Evolutionary conservation across 2,113 vertebrate genomes (phyloP), one percentile per base, ranked within the genome.

Genomic region (Phaethon lepturus): DNA sequence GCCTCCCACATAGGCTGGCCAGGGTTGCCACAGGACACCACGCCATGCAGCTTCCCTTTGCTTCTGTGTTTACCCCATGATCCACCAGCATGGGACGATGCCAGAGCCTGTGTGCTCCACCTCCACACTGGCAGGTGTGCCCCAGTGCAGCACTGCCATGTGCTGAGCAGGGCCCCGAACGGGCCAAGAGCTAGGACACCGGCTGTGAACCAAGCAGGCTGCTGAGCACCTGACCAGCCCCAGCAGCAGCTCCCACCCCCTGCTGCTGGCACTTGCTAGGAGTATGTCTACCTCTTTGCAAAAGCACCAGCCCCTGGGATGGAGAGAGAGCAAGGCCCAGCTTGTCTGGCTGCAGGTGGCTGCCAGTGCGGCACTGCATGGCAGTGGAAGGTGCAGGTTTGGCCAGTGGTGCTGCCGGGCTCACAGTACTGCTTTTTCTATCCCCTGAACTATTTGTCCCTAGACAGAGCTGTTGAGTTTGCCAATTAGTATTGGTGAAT

Each of bases 1-100:
- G 49, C 38, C 49, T 52, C 31, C 53, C 2, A 2, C n/a, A 17
- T 0, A 4, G n/a, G 11, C n/a, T 1, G 1, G 44, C 28, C 53
- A 20, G 29, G 19, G 56, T 25, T 62, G 31, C 19, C 0, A 0
- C n/a, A 47, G 42, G n/a, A n/a, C 45, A 45, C 31, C 0, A 8
- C 0, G 2, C 60, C 64, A 33, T 2, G 0, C 29, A 22, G 31
- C 13, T 53, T 44, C 74, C 22, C 38, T 33, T 35, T 17, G 55
- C 64, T 31, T 31, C 47, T 26, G 26, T 6, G 0, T 29, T 38
- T n/a, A 42, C 42, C 18, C 47, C 1, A 2, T 12, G 33, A 53
- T 28, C 52, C 53, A 40, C 18, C 18, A 23, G 71, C 38, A 10
- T 1, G 7, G 18, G 50, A 52, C 2, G 7, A 11, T 4, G 6